Conservation (phyloP, 2,113 vertebrate genomes). For the Entelurus aequoreus region DNA sequence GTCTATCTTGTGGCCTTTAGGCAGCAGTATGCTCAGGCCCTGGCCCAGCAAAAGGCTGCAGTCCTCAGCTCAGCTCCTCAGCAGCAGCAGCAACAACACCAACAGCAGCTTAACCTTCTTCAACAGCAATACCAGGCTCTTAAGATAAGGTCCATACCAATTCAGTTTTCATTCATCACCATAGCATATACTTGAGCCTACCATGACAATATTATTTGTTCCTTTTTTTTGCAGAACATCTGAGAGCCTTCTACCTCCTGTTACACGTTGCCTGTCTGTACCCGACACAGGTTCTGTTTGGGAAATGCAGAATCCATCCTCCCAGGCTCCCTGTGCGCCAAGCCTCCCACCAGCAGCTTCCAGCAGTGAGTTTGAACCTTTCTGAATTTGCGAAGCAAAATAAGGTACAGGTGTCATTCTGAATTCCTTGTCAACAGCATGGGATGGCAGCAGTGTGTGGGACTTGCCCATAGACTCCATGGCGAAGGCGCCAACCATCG, state of each 20-base stretch:
- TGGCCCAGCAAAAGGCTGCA: conserved; percentile 92
- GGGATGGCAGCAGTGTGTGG: conserved; percentile 97
- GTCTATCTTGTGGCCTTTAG: conserved; percentile 51
- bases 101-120: conserved; percentile 89
- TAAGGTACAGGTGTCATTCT: not conserved
- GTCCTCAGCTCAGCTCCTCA: conserved; percentile 78
- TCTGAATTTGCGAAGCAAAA: not conserved
- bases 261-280: conserved; percentile 88
- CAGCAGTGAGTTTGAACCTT: conserved; percentile 53
- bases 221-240: conserved; percentile 74
- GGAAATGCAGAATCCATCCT: conserved; percentile 87
- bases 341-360: conserved; percentile 61
- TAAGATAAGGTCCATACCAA: conserved; percentile 81
- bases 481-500: conserved; percentile 84
- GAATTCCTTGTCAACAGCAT: conserved; percentile 70
- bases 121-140: conserved; percentile 92
- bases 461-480: conserved; percentile 91
- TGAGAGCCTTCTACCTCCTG: conserved; percentile 87
- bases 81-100: conserved; percentile 91
- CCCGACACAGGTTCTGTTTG: conserved; percentile 92
- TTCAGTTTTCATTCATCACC: not conserved
- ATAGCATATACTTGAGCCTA: not conserved
- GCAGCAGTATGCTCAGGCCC: conserved; percentile 90
- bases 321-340: conserved; percentile 81
- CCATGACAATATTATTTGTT: not conserved